A percentile compares a stretch with the other conserved stretches of the same genome.
These are phyloP conservation scores for Serinus canaria DNA, from an alignment of 2,113 vertebrate species.

Conservation along the genomic window DNA sequence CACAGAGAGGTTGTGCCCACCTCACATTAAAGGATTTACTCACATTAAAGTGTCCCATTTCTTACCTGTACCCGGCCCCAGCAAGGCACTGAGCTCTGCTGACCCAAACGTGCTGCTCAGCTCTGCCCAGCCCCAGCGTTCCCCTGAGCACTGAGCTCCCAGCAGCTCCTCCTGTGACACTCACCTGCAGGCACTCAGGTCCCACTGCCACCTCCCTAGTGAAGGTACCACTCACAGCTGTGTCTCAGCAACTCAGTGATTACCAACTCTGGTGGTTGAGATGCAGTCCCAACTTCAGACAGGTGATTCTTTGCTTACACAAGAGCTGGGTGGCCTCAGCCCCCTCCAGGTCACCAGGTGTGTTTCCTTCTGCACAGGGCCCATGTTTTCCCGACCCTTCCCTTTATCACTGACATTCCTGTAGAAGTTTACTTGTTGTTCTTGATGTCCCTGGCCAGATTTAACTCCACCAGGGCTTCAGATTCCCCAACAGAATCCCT, in stretches of 20 bases:
- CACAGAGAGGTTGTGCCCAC: not conserved
- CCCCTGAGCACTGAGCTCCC: not conserved
- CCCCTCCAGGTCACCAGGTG: not conserved
- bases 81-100: fast-evolving
- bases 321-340: not conserved
- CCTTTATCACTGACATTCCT: not conserved
- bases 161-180: not conserved
- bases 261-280: not conserved
- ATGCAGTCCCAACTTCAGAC: not conserved
- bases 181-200: not conserved
- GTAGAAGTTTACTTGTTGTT: not conserved
- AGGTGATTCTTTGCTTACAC: not conserved
- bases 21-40: not conserved
- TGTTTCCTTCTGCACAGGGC: not conserved
- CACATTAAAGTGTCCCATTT: fast-evolving
- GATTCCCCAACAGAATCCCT: not conserved
- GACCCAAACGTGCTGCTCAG: not conserved
- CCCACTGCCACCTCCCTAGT: not conserved
- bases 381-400: fast-evolving
- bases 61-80: not conserved
- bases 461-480: not conserved
- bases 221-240: no score
- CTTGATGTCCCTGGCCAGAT: not conserved
- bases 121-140: fast-evolving
- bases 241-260: not conserved